These are phyloP conservation scores for Trichopria drosophilae DNA, from an alignment of 2,888 invertebrate genomes.

Conservation along the genomic window DNA sequence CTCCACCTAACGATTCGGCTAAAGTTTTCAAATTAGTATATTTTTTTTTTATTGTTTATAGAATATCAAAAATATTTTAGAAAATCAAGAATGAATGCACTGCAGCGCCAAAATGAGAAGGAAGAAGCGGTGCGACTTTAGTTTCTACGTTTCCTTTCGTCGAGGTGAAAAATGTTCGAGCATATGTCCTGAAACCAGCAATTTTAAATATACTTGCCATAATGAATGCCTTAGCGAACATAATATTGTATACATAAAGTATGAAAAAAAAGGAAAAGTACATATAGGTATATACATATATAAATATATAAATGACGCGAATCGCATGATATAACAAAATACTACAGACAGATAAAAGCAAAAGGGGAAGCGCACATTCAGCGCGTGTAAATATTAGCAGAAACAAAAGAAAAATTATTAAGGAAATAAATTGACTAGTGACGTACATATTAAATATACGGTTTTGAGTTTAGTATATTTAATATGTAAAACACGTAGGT, in stretches of 20 bases:
- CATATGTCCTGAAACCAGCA: slow-evolving; percentile 45
- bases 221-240: slow-evolving; percentile 56
- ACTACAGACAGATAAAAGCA: slow-evolving; percentile 25
- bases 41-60: no score
- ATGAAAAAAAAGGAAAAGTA: slow-evolving; percentile 39
- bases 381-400: slow-evolving; percentile 40
- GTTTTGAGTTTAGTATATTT: slow-evolving; percentile 31
- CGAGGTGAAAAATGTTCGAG: slow-evolving; percentile 39
- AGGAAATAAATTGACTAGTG: slow-evolving; percentile 24
- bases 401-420: slow-evolving; percentile 33
- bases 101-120: no score
- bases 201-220: slow-evolving; percentile 55
- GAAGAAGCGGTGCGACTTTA: no score
- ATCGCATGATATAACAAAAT: slow-evolving; percentile 25
- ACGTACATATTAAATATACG: slow-evolving; percentile 27
- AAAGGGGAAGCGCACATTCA: slow-evolving; percentile 25
- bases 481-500: slow-evolving; percentile 37
- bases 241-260: slow-evolving; percentile 43
- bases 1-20: no score
- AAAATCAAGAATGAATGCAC: no score
- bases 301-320: slow-evolving; percentile 23
- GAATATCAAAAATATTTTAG: no score
- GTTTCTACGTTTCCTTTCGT: no score
- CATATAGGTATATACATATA: slow-evolving; percentile 30
- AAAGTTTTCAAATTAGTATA: no score